A percentile compares a stretch with the other conserved stretches of the same genome.
These are phyloP conservation scores for Hymenopus coronatus DNA, from an alignment of 2,888 invertebrate genomes.

Conservation along the genomic window DNA sequence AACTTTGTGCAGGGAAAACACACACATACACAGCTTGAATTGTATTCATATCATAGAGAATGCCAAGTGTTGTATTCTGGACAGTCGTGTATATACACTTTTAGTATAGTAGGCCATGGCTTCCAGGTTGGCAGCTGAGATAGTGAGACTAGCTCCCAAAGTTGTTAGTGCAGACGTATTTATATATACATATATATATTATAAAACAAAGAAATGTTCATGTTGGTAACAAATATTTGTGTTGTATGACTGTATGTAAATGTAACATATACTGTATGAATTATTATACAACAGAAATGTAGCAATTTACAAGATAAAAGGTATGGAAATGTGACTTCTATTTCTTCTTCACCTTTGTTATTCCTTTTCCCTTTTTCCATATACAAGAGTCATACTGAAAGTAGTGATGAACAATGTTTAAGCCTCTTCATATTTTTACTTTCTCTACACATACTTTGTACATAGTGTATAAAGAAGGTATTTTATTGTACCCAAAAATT, in stretches of 20 bases:
- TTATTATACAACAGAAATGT: constrained; percentile 16
- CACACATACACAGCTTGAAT: not conserved
- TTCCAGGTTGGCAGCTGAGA: constrained; percentile 3
- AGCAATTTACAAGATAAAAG: constrained; percentile 14
- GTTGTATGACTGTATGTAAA: constrained; percentile 12
- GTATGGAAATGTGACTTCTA: not conserved
- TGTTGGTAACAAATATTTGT: constrained; percentile 12
- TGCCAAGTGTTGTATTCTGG: not conserved
- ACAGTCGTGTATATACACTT: not conserved
- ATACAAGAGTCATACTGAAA: too few relatives aligned
- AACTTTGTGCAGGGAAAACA: not conserved
- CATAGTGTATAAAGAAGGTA: too few relatives aligned
- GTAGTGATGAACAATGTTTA: too few relatives aligned
- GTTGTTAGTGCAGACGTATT: constrained; percentile 10
- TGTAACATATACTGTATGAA: constrained; percentile 12
- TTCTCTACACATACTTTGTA: too few relatives aligned
- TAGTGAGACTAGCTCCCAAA: constrained; percentile 8
- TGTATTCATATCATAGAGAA: not conserved
- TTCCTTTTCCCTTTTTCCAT: not conserved
- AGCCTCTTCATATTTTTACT: too few relatives aligned
- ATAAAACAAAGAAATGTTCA: not conserved
- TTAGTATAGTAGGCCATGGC: constrained; percentile 8
- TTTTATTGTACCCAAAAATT: too few relatives aligned
- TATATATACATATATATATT: constrained; percentile 1
- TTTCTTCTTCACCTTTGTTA: too few relatives aligned